Evolutionary conservation across 2,888 invertebrate species (phyloP), one percentile per base, ranked within the genome.

Genomic region (Nomada goodeniana): DNA sequence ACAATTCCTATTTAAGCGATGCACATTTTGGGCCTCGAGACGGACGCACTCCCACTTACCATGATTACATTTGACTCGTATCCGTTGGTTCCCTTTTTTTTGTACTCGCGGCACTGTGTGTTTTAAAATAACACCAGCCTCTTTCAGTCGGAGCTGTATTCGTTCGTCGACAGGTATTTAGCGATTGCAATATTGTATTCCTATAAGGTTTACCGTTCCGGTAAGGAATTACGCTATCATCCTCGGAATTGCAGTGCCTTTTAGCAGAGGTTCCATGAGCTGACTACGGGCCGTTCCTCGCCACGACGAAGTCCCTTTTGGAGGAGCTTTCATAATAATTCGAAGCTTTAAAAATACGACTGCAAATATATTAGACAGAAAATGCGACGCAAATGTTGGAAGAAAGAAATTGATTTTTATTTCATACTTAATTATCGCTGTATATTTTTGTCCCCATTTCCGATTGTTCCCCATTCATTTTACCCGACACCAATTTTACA

Each of bases 161-260:
- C 70, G 55, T 57, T 13, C 2, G 29, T 15, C 70, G 20, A 18
- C 23, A 42, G 18, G 42, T 52, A 60, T 68, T 65, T 67, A 13
- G 9, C 13, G 47, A 47, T 64, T 42, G 42, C 44, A 5, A n/a
- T 63, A 36, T 11, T 63, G 26, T 50, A 9, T 13, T 3, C n/a
- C 26, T 23, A 3, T 18, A 15, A 64, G 50, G 13, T n/a, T 13
- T 47, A n/a, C 26, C 26, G 23, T 52, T 36, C 9, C 20, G 18
- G 52, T 26, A 67, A 67, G 50, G 68, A 71, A 76, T 71, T 11
- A 2, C 26, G 1, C 50, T 10, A 76, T 76, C 71, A 71, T 76
- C 42, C 72, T 29, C n/a, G 18, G 13, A 60, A 65, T 26, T 42
- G 18, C 3, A 23, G 42, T 11, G 7, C 7, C n/a, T 11, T 50